Percentiles rank a stretch among this genome's conserved stretches.
phyloP scores from a whole-genome alignment of 2,113 vertebrate species.

The Sylvilagus bachmani region DNA sequence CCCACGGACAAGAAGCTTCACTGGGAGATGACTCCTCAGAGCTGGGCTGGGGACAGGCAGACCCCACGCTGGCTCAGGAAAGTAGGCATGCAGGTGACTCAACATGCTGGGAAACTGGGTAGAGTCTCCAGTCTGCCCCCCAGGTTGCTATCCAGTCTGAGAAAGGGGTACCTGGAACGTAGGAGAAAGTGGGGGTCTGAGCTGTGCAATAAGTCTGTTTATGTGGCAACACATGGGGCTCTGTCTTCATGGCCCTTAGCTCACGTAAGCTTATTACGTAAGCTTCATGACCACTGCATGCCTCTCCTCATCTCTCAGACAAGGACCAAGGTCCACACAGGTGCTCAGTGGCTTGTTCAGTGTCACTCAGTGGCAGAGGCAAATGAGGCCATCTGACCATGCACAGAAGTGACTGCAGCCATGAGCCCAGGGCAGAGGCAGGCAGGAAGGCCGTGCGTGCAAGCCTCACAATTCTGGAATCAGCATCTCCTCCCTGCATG shows the following conservation, averaged over 20 bases:
- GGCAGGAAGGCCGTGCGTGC: neutral
- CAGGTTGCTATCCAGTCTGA: neutral
- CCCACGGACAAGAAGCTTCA: accelerated
- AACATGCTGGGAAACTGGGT: accelerated
- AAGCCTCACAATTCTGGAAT: accelerated
- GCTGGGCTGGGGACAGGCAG: neutral
- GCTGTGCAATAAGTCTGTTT: accelerated
- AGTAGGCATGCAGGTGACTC: neutral
- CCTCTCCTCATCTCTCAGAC: constrained; percentile 3
- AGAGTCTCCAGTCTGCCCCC: neutral
- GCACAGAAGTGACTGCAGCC: neutral
- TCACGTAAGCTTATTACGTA: neutral
- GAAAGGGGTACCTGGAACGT: neutral
- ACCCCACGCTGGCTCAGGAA: neutral
- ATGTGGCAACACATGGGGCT: accelerated
- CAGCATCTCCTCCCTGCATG: neutral
- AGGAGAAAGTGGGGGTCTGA: neutral
- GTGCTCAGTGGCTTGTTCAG: neutral
- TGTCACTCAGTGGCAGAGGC: neutral
- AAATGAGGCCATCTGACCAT: neutral
- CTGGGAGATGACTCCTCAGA: neutral
- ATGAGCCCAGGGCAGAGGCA: accelerated
- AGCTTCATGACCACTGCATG: neutral
- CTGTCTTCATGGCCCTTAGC: neutral
- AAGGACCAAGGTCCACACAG: neutral